Evolutionary conservation across 2,888 invertebrate genomes (phyloP), one percentile per base, ranked within the genome.

Genomic region (Serripes groenlandicus): DNA sequence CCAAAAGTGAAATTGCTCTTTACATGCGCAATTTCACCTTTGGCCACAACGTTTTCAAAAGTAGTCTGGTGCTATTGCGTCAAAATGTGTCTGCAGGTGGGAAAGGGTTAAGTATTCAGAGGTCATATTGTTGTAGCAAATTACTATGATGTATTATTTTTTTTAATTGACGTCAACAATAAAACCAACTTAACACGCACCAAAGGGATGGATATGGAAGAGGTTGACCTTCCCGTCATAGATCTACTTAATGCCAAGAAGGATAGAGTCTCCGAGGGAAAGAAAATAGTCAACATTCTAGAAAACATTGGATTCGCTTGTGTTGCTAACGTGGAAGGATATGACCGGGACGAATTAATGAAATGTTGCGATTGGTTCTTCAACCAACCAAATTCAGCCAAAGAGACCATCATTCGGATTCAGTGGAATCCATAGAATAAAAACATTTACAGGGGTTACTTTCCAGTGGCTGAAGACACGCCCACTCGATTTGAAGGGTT

Each of bases 401-500:
- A 42, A 42, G 42, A 42, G 42, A 66, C 34, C 21, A 66, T 66
- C 42, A 66, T 66, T 11, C 66, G 66, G 18, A 66, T 42, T 18
- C 66, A 66, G 26, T 66, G 66, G 66, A 66, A 66, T 11, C 66
- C 66, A 30, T 66, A 37, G 18, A 66, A 66, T 28, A 66, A 66
- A n/a, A 66, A 66, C n/a, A 42, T 66, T 42, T 66, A 66, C 28
- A 9, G 66, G 15, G 66, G 66, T 28, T 66, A 66, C 11, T 66
- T 66, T 26, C 66, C 66, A 0, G 66, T 66, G 42, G 66, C 66
- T 23, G 66, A 66, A 42, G 66, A 66, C 26, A 66, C 66, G 5
- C 66, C 66, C 4, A 66, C 66, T 34, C 37, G 66, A 18, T 37
- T 66, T 5, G 66, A 66, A 26, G 66, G 66, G 26, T 66, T 66